Evolutionary conservation across 2,888 invertebrate species (phyloP).

Genomic region (Noctua janthe): DNA sequence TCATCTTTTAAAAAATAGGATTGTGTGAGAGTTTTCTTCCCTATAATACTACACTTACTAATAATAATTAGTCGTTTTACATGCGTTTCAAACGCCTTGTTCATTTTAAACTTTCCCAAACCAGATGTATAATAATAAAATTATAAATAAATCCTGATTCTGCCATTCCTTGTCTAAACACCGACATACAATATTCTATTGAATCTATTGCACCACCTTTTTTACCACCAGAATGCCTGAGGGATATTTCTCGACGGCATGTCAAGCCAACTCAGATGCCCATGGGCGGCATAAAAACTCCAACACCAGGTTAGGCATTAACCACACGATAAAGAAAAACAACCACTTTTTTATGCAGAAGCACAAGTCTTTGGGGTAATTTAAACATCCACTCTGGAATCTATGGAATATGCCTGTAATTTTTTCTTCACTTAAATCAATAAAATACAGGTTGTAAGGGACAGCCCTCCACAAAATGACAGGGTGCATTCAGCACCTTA

Average conservation of each 20-base stretch:
- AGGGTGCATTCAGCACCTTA: too few relatives aligned
- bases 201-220: conserved; percentile 63
- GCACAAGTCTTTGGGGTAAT: background rate
- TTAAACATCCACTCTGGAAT: background rate
- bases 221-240: too few relatives aligned
- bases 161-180: conserved; percentile 75
- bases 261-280: too few relatives aligned
- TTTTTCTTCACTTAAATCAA: too few relatives aligned
- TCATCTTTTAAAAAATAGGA: background rate
- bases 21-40: background rate
- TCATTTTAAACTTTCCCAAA: conserved; percentile 60
- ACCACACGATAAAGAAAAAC: too few relatives aligned
- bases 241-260: too few relatives aligned
- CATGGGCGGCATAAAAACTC: too few relatives aligned
- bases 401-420: too few relatives aligned
- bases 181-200: conserved; percentile 63
- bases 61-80: background rate
- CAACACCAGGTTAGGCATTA: too few relatives aligned
- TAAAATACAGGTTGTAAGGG: too few relatives aligned
- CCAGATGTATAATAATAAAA: conserved; percentile 54
- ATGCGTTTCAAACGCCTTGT: background rate
- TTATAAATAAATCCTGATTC: conserved; percentile 46
- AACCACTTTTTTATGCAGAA: background rate
- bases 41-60: background rate
- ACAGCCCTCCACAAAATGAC: too few relatives aligned